Base-by-base conservation (phyloP, 2,888 invertebrate genomes). In the Agrotis ipsilon region DNA sequence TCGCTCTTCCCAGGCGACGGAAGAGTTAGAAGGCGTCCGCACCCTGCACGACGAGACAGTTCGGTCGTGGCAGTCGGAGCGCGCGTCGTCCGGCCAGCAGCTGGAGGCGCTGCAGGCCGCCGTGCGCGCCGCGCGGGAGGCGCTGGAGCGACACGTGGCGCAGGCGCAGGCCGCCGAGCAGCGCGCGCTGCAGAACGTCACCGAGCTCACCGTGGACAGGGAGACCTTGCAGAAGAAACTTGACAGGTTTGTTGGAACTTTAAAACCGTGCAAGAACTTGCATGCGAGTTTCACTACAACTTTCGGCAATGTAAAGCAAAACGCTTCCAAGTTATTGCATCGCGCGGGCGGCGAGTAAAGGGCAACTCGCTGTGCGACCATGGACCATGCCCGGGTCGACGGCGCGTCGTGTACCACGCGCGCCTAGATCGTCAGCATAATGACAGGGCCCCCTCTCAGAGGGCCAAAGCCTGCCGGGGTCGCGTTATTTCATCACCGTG, bases 11-110 rank as follows among this genome's bases (percentile, higher is more conserved):
- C 85, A 95, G 94, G 96, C 96, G 1, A 94, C 93, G 0, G 94
- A 93, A n/a, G 96, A 96, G 83, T 78, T 96, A 76, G 96, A 97
- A 78, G 94, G 95, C 64, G 95, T 96, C 18, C 93, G 94, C 0
- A 96, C 96, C 1, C 86, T 97, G 54, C 96, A 96, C 90, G 95
- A 96, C 86, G 96, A 96, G 89, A 96, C 96, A 9, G 89, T 96
- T 3, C 89, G 92, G n/a, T 68, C 90, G 72, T 95, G 95, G 94
- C 92, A 90, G 51, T 70, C 85, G 45, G 91, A 90, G 80, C 92
- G 94, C 68, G 83, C 80, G 58, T 83, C 39, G 4, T 86, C 81
- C 7, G 87, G 91, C 62, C 72, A 32, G 43, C 86, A 60, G 75
- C 64, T 85, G 45, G 81, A 82, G 16, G 69, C n/a, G 1, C 58